phyloP scores from a whole-genome alignment of 2,797 vertebrate genomes.

The Knipowitschia caucasica region DNA sequence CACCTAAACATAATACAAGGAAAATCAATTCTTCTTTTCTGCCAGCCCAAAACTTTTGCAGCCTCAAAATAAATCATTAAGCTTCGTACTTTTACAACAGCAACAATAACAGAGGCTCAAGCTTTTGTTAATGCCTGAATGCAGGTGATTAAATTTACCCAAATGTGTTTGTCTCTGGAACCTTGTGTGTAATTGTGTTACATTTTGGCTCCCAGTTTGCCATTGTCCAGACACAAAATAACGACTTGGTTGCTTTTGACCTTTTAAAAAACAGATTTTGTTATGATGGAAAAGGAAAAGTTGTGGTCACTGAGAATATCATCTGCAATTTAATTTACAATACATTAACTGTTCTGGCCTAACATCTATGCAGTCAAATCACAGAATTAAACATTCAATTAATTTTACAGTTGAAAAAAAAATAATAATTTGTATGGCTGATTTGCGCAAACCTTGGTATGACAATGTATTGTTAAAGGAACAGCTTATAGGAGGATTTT shows the following conservation, averaged over 20 bases:
- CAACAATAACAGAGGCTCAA: neutral
- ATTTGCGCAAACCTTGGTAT: too few relatives aligned
- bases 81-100: neutral
- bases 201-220: neutral
- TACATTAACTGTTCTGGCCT: neutral
- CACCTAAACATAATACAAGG: neutral
- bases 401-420: too few relatives aligned
- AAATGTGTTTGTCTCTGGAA: neutral
- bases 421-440: too few relatives aligned
- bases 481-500: too few relatives aligned
- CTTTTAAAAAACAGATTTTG: neutral
- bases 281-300: neutral
- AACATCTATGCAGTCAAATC: too few relatives aligned
- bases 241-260: neutral
- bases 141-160: neutral
- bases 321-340: too few relatives aligned
- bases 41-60: neutral
- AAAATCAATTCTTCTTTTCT: neutral
- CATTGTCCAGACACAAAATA: neutral
- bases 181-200: neutral
- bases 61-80: neutral
- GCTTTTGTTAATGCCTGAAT: neutral
- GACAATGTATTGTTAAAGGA: too few relatives aligned
- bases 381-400: too few relatives aligned
- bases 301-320: neutral